These are phyloP conservation scores for Drosophila nigritarsus DNA, from an alignment of 2,888 invertebrate species.

Conservation along the genomic window DNA sequence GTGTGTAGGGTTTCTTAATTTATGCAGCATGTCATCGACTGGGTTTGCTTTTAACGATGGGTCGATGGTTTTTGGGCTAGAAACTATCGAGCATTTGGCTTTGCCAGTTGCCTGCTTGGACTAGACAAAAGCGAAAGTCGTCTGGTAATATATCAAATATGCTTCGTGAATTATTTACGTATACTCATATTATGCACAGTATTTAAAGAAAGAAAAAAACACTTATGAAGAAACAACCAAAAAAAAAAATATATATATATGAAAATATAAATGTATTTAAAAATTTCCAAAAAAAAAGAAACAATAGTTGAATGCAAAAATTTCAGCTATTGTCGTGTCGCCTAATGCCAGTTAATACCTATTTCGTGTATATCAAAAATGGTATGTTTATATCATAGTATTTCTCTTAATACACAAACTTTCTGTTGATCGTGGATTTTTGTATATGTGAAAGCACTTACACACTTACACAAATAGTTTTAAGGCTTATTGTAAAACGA, in stretches of 20 bases:
- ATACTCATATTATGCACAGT: slow-evolving; percentile 43
- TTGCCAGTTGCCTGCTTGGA: slow-evolving; percentile 35
- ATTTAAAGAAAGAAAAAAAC: slow-evolving; percentile 6
- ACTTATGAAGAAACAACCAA: slow-evolving; percentile 2
- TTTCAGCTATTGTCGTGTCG: slow-evolving; percentile 3
- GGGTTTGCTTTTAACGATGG: slow-evolving; percentile 56
- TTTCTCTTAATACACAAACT: not conserved
- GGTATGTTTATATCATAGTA: not conserved
- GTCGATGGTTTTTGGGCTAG: slow-evolving; percentile 50
- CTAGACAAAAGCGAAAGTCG: slow-evolving; percentile 69
- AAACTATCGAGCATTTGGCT: slow-evolving; percentile 47
- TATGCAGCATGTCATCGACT: slow-evolving; percentile 72
- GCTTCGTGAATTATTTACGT: slow-evolving; percentile 55
- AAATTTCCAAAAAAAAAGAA: slow-evolving; percentile 11
- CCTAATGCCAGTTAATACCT: slow-evolving; percentile 13
- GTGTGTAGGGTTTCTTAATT: slow-evolving; percentile 62
- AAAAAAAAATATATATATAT: not conserved
- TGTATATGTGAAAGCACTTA: not conserved
- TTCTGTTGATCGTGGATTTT: not conserved
- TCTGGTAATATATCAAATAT: slow-evolving; percentile 67
- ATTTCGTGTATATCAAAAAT: not conserved
- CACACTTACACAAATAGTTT: not conserved
- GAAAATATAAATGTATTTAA: slow-evolving; percentile 14
- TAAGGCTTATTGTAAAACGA: not conserved
- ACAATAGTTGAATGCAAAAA: slow-evolving; percentile 29